Evolutionary conservation across 2,888 invertebrate species (phyloP), one percentile per base, ranked within the genome.

Genomic region (Trypoxylon attenuatum): DNA sequence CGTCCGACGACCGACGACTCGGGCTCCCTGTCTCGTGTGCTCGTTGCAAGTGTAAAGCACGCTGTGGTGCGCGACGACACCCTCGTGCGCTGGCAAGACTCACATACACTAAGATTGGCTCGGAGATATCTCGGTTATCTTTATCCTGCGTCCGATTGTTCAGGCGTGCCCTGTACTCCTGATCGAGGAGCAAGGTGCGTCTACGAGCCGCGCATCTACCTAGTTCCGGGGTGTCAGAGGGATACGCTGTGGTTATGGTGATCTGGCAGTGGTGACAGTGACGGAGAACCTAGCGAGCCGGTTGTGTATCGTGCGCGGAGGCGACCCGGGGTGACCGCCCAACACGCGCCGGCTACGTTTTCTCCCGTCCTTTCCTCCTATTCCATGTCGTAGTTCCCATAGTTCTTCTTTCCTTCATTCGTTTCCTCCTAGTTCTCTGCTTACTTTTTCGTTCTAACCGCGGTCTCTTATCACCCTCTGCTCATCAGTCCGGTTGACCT

Each of bases 41-140:
- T 33, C 27, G 38, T 68, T 50, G 56, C 45, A 33, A 68, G 62
- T 39, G 55, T 50, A 61, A 61, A 68, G 56, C 68, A 68, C 61
- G 68, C 61, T 45, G 61, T 13, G n/a, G 50, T 56, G 68, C 56
- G 68, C 50, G 47, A 68, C 57, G 50, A 58, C 53, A 61, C 38
- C 59, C 67, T 60, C 49, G 68, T 61, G 68, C 49, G 6, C 13
- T 51, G 66, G 52, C 42, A 57, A 23, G 19, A 23, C 46, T 38
- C 50, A 39, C 53, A 43, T 29, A 59, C 23, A 22, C 33, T 10
- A 5, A 6, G 13, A 8, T n/a, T n/a, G n/a, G n/a, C n/a, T n/a
- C n/a, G n/a, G n/a, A n/a, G n/a, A 13, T 10, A 13, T 6, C 1
- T 33, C 33, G 33, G 2, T 10, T 33, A 1, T 27, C 2, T 27